These are phyloP conservation scores for Vombatus ursinus DNA, from an alignment of 2,113 vertebrate genomes.

Conservation along the genomic window DNA sequence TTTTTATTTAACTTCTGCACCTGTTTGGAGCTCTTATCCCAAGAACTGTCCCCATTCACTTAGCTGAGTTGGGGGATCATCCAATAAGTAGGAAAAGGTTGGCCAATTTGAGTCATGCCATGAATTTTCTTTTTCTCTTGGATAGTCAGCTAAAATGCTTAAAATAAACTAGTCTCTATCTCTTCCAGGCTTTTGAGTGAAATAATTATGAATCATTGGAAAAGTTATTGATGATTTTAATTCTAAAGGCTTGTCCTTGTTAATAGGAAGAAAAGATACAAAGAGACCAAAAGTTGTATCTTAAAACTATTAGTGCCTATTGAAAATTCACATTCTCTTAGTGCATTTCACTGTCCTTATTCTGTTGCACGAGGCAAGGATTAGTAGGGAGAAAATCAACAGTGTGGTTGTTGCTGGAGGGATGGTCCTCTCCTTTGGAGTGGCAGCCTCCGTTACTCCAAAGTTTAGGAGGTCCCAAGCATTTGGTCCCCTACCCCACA, in stretches of 20 bases:
- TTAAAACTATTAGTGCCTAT: conserved; percentile 41
- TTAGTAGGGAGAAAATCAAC: conserved; percentile 1
- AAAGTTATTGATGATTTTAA: not conserved
- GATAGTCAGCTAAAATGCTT: not conserved
- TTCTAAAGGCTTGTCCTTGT: not conserved
- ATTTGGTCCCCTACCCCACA: not conserved
- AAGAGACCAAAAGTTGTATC: not conserved
- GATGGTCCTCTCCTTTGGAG: not conserved
- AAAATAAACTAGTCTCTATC: not conserved
- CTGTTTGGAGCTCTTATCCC: not conserved
- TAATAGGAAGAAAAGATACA: conserved; percentile 12
- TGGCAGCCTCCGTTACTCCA: not conserved
- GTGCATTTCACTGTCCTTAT: conserved; percentile 12
- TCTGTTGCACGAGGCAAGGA: not conserved
- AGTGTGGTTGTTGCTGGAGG: not conserved
- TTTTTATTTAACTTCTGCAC: not conserved
- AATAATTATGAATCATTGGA: not conserved
- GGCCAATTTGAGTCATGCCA: not conserved
- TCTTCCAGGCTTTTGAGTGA: not conserved
- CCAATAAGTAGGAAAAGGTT: not conserved
- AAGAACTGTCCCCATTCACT: not conserved
- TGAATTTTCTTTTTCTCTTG: not conserved
- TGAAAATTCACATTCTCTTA: conserved; percentile 2
- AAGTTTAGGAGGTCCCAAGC: not conserved
- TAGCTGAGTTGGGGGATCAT: not conserved